Evolutionary conservation across 2,113 vertebrate genomes (phyloP).

Genomic region (Lepus timidus): DNA sequence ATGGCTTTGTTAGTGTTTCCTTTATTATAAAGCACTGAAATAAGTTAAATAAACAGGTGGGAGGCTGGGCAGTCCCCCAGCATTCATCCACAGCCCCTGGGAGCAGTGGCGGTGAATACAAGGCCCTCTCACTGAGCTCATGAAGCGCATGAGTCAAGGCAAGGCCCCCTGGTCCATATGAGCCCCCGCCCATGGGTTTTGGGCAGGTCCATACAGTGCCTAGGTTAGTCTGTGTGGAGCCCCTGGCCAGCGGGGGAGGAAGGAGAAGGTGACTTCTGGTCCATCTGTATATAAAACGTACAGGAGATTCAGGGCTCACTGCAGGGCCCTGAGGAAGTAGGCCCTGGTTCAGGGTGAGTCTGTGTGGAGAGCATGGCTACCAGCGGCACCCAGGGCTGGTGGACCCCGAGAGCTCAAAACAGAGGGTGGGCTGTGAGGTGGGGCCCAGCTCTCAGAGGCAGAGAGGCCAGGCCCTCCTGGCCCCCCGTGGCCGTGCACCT

Average conservation of each 20-base stretch:
- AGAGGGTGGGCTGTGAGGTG: constrained; percentile 85
- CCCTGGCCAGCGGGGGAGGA: constrained; percentile 83
- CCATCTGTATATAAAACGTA: constrained; percentile 74
- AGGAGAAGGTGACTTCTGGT: constrained; percentile 68
- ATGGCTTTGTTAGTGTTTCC: constrained; percentile 84
- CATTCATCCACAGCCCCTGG: constrained; percentile 67
- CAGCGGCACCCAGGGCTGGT: constrained; percentile 59
- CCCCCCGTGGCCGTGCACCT: constrained; percentile 93
- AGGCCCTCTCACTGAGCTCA: constrained; percentile 72
- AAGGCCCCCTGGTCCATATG: constrained; percentile 73
- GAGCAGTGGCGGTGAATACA: constrained; percentile 71
- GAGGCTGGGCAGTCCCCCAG: constrained; percentile 74
- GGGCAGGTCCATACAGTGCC: constrained; percentile 74
- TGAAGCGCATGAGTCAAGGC: constrained; percentile 72
- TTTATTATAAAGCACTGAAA: constrained; percentile 87
- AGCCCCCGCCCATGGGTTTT: constrained; percentile 67
- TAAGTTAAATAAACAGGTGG: constrained; percentile 84
- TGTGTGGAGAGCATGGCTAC: constrained; percentile 75
- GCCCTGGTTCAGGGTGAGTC: constrained; percentile 78
- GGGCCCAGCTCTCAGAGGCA: constrained; percentile 92
- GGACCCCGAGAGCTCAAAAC: constrained; percentile 77
- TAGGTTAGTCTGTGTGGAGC: constrained; percentile 77
- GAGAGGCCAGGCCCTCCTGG: constrained; percentile 79
- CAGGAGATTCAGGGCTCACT: constrained; percentile 59
- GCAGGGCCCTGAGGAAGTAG: constrained; percentile 36